Percentiles rank a stretch among this genome's conserved stretches.
Conservation (phyloP, 2,113 vertebrate species). For the Corvus cornix region DNA sequence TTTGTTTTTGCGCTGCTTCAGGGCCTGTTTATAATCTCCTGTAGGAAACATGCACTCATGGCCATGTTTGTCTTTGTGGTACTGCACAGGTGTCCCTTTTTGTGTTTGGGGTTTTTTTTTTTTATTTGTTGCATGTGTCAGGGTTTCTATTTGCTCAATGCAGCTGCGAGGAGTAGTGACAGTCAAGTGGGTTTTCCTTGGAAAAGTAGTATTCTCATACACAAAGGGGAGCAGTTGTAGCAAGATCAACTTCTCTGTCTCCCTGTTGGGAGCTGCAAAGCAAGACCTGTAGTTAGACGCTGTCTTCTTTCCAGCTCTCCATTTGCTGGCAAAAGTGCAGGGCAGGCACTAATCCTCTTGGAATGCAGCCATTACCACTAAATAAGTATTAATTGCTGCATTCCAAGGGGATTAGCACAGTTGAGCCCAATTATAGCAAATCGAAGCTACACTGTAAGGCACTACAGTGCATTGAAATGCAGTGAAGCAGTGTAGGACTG, state of each 20-base stretch:
- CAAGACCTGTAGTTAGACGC: not conserved
- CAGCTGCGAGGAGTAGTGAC: not conserved
- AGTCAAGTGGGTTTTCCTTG: not conserved
- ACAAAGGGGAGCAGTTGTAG: not conserved
- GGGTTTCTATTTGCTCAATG: not conserved
- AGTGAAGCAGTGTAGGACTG: not conserved
- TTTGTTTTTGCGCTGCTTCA: not conserved
- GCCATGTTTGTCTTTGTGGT: not conserved
- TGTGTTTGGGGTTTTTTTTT: too few species aligned
- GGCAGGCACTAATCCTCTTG: constrained; percentile 50
- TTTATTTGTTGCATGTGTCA: not conserved
- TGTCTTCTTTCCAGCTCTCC: not conserved
- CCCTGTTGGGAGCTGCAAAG: constrained; percentile 1
- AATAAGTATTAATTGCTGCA: constrained; percentile 61
- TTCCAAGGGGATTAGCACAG: constrained; percentile 59
- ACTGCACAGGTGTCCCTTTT: not conserved
- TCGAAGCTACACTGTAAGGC: constrained; percentile 2
- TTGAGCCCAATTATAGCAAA: constrained; percentile 51
- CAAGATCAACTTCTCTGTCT: not conserved
- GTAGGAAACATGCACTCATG: not conserved
- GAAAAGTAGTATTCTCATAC: not conserved
- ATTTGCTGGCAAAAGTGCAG: constrained; percentile 19
- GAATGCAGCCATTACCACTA: constrained; percentile 60
- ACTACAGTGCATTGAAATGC: not conserved
- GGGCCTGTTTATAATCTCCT: not conserved